These are phyloP conservation scores for Drosophila falleni DNA, from an alignment of 2,888 invertebrate species.

Conservation along the genomic window DNA sequence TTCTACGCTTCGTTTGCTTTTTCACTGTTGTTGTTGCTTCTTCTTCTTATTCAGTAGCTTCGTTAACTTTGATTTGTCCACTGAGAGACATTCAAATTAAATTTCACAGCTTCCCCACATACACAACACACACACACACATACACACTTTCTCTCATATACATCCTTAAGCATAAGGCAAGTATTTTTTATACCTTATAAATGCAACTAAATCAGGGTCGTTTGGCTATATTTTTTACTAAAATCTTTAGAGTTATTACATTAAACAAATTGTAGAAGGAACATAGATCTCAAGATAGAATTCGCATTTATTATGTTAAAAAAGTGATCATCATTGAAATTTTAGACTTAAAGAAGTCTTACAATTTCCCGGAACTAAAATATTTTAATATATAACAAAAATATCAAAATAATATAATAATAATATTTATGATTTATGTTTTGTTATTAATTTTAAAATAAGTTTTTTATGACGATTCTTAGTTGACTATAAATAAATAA, in stretches of 20 bases:
- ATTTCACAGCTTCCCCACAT: constrained; percentile 48
- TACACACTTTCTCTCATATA: neutral
- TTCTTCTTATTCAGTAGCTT: constrained; percentile 28
- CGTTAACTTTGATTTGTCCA: constrained; percentile 80
- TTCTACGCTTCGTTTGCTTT: constrained; percentile 27
- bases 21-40: constrained; percentile 1
- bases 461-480: too few species aligned
- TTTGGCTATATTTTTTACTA: neutral
- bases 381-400: too few species aligned
- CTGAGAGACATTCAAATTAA: constrained; percentile 77
- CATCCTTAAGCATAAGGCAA: constrained; percentile 12
- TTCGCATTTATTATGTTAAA: too few species aligned
- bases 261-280: too few species aligned
- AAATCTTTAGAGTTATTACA: neutral
- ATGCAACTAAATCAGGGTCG: neutral
- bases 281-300: too few species aligned
- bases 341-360: too few species aligned
- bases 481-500: too few species aligned
- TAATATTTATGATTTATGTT: too few species aligned
- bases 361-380: too few species aligned
- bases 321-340: too few species aligned
- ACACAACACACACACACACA: constrained; percentile 21
- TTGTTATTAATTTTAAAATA: too few species aligned
- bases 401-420: too few species aligned
- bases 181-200: constrained; percentile 5